Conservation (phyloP, 2,113 vertebrate species). For the Monarcha castaneiventris region DNA sequence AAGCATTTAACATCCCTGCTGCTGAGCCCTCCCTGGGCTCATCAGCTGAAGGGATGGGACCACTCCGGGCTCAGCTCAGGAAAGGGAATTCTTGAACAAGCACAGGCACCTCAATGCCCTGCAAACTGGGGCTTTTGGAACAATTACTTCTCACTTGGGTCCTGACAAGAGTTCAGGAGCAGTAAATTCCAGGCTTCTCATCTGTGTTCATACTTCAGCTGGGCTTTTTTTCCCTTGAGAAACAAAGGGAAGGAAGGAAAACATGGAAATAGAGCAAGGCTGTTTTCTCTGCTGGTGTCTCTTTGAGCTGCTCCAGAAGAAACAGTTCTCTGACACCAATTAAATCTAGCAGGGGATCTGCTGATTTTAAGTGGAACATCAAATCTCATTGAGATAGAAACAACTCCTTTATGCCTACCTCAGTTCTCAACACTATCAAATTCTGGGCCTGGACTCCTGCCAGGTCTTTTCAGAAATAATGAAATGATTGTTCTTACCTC, state of each 20-base stretch:
- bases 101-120: neutral
- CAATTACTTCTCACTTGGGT: neutral
- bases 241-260: neutral
- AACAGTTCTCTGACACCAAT: constrained; percentile 8
- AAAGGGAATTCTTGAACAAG: neutral
- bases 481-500: constrained; percentile 9
- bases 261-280: neutral
- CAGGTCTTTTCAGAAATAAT: constrained; percentile 30
- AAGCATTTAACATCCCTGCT: neutral
- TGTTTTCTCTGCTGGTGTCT: neutral
- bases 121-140: neutral
- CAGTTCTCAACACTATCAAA: neutral
- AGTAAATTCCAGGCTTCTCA: neutral
- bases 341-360: neutral
- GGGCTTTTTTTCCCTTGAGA: neutral
- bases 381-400: constrained; percentile 4
- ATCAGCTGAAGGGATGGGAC: neutral
- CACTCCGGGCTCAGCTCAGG: neutral
- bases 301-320: neutral
- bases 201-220: neutral
- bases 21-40: neutral
- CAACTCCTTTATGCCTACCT: neutral
- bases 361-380: constrained; percentile 22
- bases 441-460: neutral
- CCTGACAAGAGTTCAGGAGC: neutral